Base-by-base conservation (phyloP, 1,140 invertebrate genomes). In the Zophobas atratus region DNA sequence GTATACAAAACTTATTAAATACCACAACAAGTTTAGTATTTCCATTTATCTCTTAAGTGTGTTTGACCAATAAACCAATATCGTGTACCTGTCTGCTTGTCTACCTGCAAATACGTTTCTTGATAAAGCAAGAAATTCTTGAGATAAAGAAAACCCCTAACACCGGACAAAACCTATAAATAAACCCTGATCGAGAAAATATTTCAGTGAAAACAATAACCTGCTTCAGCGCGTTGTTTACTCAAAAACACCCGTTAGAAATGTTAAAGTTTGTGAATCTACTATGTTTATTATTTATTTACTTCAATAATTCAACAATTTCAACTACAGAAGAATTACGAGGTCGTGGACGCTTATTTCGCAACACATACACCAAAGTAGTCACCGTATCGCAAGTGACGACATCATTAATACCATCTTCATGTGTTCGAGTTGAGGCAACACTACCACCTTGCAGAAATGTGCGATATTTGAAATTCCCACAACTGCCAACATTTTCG, bases 371-470 rank as follows among this genome's bases (percentile, higher is more conserved):
- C 43, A 85, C 84, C 2, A 81, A 74, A 70, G 84, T 84, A 1
- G 80, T 82, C 32, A 73, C 79, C 20, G 49, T 78, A 63, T 80
- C 79, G 1, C 70, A 81, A 33, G 67, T 80, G 4, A 80, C 83
- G 2, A 85, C 81, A 6, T 80, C 80, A 1, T 74, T 82, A 39
- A 78, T 84, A 5, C 85, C 85, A 6, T 84, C 84, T 1, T 85
- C 83, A 36, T 86, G 85, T 75, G 77, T 86, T 0, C 80, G 85
- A 57, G 80, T 85, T 0, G 82, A 82, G 46, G 43, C 84, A 2
- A 84, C 82, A 41, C 60, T 86, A 34, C 84, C 83, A 32, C 80
- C 80, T 4, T 86, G 85, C 71, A 77, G 84, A 73, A 83, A 77
- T 78, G 81, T 84, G 0, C 55, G 84, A n/a, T 82, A 82, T 76